phyloP scores from a whole-genome alignment of 2,888 invertebrate species.

The Andrena praecox region DNA sequence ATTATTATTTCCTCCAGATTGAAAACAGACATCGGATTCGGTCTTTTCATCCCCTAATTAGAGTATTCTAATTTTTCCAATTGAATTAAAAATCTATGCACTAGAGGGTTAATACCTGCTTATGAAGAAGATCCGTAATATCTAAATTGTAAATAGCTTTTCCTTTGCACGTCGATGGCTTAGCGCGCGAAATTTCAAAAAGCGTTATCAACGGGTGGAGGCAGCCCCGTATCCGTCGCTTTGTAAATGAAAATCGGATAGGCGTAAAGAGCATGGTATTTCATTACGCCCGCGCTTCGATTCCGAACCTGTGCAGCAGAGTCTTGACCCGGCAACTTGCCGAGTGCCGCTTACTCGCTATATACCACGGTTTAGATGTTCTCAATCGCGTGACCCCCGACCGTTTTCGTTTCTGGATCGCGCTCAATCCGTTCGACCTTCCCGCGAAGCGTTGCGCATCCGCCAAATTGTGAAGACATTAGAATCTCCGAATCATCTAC shows the following conservation, averaged over 20 bases:
- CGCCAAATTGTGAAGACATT: background rate
- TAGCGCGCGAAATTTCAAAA: background rate
- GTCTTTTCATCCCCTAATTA: too few relatives aligned
- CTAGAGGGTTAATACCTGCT: too few relatives aligned
- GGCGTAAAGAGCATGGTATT: slow-evolving; percentile 59
- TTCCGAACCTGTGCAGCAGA: slow-evolving; percentile 59
- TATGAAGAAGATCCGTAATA: too few relatives aligned
- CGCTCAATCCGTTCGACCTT: background rate
- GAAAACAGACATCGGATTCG: too few relatives aligned
- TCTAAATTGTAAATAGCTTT: too few relatives aligned
- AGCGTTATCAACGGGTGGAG: background rate
- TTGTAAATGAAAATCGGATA: slow-evolving; percentile 43
- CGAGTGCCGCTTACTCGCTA: slow-evolving; percentile 60
- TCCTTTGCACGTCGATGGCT: background rate
- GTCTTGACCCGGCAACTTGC: slow-evolving; percentile 62
- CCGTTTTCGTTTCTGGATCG: slow-evolving; percentile 39
- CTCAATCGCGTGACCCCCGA: slow-evolving; percentile 56
- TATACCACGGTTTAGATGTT: slow-evolving; percentile 54
- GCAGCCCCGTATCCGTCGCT: background rate
- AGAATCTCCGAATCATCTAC: background rate
- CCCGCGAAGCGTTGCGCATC: background rate
- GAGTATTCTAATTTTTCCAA: too few relatives aligned
- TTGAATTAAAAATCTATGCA: too few relatives aligned
- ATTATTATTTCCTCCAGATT: too few relatives aligned
- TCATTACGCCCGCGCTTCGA: slow-evolving; percentile 62